A percentile compares a stretch with the other conserved stretches of the same genome.
These are phyloP conservation scores for Atrina japonica DNA, from an alignment of 2,888 invertebrate species.

Conservation along the genomic window DNA sequence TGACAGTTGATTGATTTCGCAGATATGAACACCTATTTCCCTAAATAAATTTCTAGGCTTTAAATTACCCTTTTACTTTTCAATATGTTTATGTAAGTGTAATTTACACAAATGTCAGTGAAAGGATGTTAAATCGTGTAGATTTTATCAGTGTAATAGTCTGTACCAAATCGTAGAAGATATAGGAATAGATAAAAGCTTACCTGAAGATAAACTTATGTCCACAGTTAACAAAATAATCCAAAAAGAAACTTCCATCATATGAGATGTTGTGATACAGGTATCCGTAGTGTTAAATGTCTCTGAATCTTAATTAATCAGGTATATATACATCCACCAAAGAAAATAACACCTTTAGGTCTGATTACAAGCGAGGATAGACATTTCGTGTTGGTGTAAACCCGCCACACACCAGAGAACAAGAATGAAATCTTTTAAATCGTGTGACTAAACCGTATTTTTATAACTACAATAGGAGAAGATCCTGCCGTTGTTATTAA, in stretches of 20 bases:
- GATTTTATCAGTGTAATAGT: background rate
- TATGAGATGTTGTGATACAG: background rate
- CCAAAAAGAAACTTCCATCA: slow-evolving; percentile 11
- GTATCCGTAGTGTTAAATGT: background rate
- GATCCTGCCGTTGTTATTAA: slow-evolving; percentile 8
- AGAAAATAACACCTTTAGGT: slow-evolving; percentile 20
- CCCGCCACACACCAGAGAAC: slow-evolving; percentile 28
- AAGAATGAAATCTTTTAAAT: slow-evolving; percentile 27
- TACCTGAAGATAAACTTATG: background rate
- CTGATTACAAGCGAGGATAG: slow-evolving; percentile 8
- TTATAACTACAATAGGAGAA: slow-evolving; percentile 8
- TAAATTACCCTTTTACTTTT: background rate
- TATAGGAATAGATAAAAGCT: background rate
- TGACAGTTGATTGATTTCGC: too few species aligned
- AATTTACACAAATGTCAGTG: too few species aligned
- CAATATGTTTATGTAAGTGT: too few species aligned
- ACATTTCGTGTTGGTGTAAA: slow-evolving; percentile 23
- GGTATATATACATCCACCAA: slow-evolving; percentile 2
- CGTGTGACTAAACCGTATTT: slow-evolving; percentile 16
- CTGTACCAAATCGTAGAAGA: background rate
- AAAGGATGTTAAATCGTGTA: background rate
- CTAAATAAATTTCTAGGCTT: background rate
- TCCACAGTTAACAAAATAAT: slow-evolving; percentile 1
- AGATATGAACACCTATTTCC: too few species aligned
- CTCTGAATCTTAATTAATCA: too few species aligned